Evolutionary conservation across 1,140 invertebrate genomes (phyloP).

Genomic region (Habropoda laboriosa): DNA sequence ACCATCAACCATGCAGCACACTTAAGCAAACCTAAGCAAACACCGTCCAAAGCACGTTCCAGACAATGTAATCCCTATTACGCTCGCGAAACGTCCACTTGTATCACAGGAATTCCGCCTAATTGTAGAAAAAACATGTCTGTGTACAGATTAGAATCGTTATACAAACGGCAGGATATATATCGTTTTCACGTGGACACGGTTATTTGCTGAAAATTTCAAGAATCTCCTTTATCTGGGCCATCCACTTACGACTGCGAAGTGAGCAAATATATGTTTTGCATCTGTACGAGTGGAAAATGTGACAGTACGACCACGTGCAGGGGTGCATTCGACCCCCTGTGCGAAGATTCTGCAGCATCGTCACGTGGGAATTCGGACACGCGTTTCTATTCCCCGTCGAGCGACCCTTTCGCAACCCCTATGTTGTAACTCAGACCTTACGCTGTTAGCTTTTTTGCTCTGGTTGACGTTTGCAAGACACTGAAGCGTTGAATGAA

Average conservation of each 20-base stretch:
- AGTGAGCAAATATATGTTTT: conserved; percentile 60
- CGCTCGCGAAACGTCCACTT: not conserved
- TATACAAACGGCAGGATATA: not conserved
- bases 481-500: not conserved
- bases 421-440: conserved; percentile 29
- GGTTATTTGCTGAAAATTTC: conserved; percentile 55
- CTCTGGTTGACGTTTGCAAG: conserved; percentile 18
- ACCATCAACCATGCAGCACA: not conserved
- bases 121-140: conserved; percentile 19
- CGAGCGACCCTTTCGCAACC: conserved; percentile 34
- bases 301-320: conserved; percentile 52
- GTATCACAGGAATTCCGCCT: not conserved
- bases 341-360: conserved; percentile 43
- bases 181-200: not conserved
- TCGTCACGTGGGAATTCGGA: conserved; percentile 67
- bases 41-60: not conserved
- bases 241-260: conserved; percentile 12
- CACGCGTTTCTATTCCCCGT: conserved; percentile 47
- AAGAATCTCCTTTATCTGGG: conserved; percentile 7
- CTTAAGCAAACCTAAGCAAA: conserved; percentile 8
- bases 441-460: conserved; percentile 50
- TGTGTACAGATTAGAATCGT: not conserved
- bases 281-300: conserved; percentile 55
- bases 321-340: conserved; percentile 31
- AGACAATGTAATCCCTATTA: conserved; percentile 1